A percentile compares a stretch with the other conserved stretches of the same genome.
Conservation (phyloP, 92 coral and sea anemone genomes). For the Umimayanthus kanabou region DNA sequence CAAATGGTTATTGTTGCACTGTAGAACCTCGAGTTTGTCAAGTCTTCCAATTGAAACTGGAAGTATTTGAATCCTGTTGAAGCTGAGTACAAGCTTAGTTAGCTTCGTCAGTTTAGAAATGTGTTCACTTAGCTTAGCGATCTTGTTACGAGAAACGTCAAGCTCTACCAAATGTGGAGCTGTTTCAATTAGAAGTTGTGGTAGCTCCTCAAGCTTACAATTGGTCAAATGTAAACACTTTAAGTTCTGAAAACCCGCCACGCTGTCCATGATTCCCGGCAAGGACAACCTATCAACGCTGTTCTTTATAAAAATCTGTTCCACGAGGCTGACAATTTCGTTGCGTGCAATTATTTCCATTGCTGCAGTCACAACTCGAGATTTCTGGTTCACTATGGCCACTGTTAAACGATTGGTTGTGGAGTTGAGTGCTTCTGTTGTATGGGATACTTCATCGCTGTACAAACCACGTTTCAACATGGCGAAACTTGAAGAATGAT, state of each 20-base stretch:
- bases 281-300: constrained; percentile 1
- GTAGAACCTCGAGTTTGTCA: neutral
- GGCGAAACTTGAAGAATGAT: constrained; percentile 15
- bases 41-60: constrained; percentile 8
- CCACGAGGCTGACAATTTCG: neutral
- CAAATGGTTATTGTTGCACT: neutral
- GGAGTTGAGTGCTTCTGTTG: neutral
- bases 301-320: neutral
- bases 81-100: constrained; percentile 4
- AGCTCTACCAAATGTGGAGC: constrained; percentile 7
- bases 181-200: constrained; percentile 3
- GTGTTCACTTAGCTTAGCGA: neutral
- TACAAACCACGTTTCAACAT: neutral
- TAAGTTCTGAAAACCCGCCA: neutral
- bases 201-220: constrained; percentile 3
- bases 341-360: neutral
- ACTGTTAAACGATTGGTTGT: neutral
- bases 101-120: constrained; percentile 6
- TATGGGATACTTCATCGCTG: neutral
- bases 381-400: constrained; percentile 7
- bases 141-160: constrained; percentile 21
- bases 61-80: constrained; percentile 7
- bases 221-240: neutral
- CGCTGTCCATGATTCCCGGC: neutral
- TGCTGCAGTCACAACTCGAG: constrained; percentile 4